Conservation (phyloP, 2,797 vertebrate genomes). For the Acrossocheilus fasciatus region DNA sequence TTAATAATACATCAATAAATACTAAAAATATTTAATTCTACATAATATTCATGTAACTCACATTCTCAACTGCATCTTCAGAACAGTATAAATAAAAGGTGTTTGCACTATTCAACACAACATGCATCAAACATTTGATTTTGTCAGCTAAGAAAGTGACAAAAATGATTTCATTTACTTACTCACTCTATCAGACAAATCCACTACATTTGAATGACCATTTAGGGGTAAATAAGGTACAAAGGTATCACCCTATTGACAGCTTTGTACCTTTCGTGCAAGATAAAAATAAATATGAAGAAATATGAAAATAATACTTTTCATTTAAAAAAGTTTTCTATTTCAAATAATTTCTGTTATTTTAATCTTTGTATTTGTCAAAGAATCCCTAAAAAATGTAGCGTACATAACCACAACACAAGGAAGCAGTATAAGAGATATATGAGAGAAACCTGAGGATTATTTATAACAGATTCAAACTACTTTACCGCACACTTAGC, state of each 20-base stretch:
- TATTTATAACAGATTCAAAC: not conserved
- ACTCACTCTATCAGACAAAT: not conserved
- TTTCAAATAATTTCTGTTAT: too few relatives aligned
- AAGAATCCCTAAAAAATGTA: not conserved
- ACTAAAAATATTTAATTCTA: conserved; percentile 29
- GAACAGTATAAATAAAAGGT: not conserved
- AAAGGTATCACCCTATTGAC: not conserved
- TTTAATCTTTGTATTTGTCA: not conserved
- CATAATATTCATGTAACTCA: conserved; percentile 32
- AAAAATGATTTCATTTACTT: not conserved
- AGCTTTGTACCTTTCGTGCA: not conserved
- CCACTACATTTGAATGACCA: not conserved
- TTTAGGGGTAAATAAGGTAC: not conserved
- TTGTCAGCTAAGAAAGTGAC: not conserved
- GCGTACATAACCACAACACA: not conserved
- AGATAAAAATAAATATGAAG: not conserved
- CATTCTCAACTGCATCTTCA: not conserved
- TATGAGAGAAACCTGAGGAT: not conserved
- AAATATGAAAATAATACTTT: not conserved
- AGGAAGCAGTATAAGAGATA: not conserved
- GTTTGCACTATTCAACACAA: not conserved
- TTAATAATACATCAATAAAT: conserved; percentile 39
- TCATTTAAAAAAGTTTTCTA: not conserved
- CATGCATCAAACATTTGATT: not conserved
- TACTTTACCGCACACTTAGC: not conserved